These are phyloP conservation scores for Picathartes gymnocephalus DNA, from an alignment of 2,113 vertebrate species.

Conservation along the genomic window DNA sequence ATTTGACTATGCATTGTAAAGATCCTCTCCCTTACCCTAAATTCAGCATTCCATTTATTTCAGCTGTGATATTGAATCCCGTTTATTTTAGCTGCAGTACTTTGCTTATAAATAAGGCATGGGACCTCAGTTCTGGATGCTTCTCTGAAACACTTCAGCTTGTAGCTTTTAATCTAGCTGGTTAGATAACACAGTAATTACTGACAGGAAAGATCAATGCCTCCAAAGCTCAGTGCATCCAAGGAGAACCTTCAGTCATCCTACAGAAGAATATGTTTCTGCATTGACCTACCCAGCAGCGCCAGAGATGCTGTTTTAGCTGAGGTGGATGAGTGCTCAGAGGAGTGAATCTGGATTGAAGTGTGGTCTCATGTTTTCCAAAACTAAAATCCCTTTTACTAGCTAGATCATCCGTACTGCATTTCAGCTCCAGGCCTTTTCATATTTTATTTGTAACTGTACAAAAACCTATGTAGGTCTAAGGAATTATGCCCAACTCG, in stretches of 20 bases:
- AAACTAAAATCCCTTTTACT: neutral
- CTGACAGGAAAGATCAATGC: neutral
- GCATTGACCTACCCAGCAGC: neutral
- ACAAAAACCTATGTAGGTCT: neutral
- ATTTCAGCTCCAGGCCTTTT: neutral
- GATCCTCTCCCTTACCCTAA: neutral
- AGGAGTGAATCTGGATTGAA: neutral
- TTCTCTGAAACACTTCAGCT: neutral
- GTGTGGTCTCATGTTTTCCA: neutral
- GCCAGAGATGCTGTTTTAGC: neutral
- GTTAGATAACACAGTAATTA: neutral
- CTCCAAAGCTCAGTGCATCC: neutral
- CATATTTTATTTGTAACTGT: neutral
- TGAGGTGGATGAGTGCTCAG: neutral
- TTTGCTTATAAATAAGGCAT: neutral
- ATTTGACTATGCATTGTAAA: neutral
- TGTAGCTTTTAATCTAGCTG: neutral
- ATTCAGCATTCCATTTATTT: neutral
- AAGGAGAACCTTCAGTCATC: neutral
- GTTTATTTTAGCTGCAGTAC: neutral
- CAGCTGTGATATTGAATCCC: neutral
- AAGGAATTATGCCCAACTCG: neutral
- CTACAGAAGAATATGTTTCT: neutral
- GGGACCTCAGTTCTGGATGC: neutral
- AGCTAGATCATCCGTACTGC: neutral